These are phyloP conservation scores for Carcina quercana DNA, from an alignment of 2,888 invertebrate genomes.

Conservation along the genomic window DNA sequence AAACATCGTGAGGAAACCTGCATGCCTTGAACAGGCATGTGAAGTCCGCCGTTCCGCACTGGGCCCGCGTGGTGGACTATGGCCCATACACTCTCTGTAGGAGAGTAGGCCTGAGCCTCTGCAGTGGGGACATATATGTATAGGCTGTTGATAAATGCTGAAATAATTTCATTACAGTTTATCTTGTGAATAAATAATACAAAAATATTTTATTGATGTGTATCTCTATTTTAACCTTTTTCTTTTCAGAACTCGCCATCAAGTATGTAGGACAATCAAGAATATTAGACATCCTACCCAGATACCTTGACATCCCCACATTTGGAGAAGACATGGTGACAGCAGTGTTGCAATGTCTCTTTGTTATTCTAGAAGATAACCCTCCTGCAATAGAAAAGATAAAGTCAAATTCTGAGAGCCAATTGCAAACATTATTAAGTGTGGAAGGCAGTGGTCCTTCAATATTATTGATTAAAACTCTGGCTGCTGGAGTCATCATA, in stretches of 20 bases:
- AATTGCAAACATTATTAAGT: conserved; percentile 50
- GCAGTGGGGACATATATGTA: no score
- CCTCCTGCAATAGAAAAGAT: conserved; percentile 69
- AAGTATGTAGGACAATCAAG: conserved; percentile 78
- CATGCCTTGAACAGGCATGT: no score
- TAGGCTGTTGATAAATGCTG: no score
- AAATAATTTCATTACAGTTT: no score
- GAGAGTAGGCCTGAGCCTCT: no score
- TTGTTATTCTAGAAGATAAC: conserved; percentile 84
- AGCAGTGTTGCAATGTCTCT: conserved; percentile 78
- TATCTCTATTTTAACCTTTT: not conserved
- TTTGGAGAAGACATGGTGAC: conserved; percentile 74
- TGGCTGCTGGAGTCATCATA: conserved; percentile 74
- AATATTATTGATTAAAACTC: conserved; percentile 65
- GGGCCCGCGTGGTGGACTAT: not conserved
- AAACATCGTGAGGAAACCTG: no score
- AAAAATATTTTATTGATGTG: not conserved
- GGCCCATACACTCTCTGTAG: no score
- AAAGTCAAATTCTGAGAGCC: conserved; percentile 58
- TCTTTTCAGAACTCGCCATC: conserved; percentile 71
- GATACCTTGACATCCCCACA: conserved; percentile 72
- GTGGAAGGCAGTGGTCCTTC: conserved; percentile 54
- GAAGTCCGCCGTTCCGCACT: no score
- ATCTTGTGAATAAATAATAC: no score
- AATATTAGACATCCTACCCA: conserved; percentile 74